Evolutionary conservation across 2,113 vertebrate species (phyloP).

Genomic region (Petromus typicus): DNA sequence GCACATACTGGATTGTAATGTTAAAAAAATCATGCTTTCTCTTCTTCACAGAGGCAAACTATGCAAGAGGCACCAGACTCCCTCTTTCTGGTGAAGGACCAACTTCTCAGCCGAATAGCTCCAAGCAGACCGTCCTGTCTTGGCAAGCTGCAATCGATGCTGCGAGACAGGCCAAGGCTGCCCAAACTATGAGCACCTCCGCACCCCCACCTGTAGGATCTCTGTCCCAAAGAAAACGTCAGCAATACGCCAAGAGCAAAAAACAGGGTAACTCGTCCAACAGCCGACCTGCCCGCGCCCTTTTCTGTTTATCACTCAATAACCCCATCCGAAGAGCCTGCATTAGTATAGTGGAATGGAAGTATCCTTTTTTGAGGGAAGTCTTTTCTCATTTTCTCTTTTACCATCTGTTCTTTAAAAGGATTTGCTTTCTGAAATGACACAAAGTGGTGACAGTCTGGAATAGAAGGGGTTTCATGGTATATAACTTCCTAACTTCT

Average conservation of each 20-base stretch:
- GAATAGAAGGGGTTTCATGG: constrained; percentile 27
- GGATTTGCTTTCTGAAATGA: constrained; percentile 53
- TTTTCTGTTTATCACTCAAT: constrained; percentile 99
- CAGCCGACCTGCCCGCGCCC: constrained; percentile 96
- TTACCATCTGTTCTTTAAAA: constrained; percentile 53
- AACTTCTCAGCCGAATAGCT: constrained; percentile 92
- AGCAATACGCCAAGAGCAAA: constrained; percentile 99
- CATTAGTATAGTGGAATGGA: constrained; percentile 99
- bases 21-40: constrained; percentile 46
- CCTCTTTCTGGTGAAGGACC: constrained; percentile 95
- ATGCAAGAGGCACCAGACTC: constrained; percentile 97
- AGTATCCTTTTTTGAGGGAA: constrained; percentile 95
- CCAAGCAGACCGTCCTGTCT: constrained; percentile 93
- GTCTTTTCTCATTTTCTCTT: constrained; percentile 47
- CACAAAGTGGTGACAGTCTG: constrained; percentile 39
- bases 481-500: not conserved
- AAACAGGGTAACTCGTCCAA: constrained; percentile 97
- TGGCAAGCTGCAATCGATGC: constrained; percentile 98
- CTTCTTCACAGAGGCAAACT: constrained; percentile 93
- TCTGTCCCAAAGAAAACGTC: constrained; percentile 99
- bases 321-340: constrained; percentile 99
- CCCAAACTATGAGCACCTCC: constrained; percentile 96
- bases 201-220: constrained; percentile 94
- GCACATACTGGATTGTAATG: not conserved
- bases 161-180: constrained; percentile 97